Conservation (phyloP, 2,113 vertebrate genomes). For the Mesocricetus auratus region DNA sequence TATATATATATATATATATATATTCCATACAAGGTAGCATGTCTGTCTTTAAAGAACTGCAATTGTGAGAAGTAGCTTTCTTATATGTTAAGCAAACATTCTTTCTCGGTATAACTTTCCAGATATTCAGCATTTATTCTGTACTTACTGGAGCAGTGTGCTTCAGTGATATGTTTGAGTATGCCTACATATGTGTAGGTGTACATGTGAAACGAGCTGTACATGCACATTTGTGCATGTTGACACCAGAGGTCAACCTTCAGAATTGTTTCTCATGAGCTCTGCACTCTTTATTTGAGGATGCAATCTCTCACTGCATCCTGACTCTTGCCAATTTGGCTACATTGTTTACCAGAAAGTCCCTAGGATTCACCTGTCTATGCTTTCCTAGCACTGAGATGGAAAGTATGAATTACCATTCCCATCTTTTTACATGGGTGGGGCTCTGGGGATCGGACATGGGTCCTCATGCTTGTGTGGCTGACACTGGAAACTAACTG, state of each 20-base stretch:
- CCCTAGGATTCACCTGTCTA: neutral
- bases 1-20: too few relatives aligned
- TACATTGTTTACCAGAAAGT: neutral
- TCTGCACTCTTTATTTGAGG: neutral
- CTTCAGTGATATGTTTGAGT: neutral
- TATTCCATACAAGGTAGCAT: neutral
- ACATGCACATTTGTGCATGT: neutral
- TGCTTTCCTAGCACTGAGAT: neutral
- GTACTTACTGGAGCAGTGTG: neutral
- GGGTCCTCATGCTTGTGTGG: fast-evolving
- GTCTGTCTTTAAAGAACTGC: neutral
- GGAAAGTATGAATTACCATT: too few relatives aligned
- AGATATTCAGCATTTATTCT: neutral
- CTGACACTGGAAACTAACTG: neutral
- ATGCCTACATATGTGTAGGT: neutral
- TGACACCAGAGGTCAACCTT: neutral
- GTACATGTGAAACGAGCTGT: neutral
- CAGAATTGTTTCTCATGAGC: neutral
- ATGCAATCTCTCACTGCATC: neutral
- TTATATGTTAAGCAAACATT: neutral
- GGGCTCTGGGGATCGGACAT: neutral
- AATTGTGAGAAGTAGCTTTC: neutral
- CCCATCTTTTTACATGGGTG: neutral
- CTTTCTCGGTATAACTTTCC: neutral
- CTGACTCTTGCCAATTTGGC: neutral